Evolutionary conservation across 2,888 invertebrate species (phyloP), one percentile per base, ranked within the genome.

Genomic region (Hydraecia micacea): DNA sequence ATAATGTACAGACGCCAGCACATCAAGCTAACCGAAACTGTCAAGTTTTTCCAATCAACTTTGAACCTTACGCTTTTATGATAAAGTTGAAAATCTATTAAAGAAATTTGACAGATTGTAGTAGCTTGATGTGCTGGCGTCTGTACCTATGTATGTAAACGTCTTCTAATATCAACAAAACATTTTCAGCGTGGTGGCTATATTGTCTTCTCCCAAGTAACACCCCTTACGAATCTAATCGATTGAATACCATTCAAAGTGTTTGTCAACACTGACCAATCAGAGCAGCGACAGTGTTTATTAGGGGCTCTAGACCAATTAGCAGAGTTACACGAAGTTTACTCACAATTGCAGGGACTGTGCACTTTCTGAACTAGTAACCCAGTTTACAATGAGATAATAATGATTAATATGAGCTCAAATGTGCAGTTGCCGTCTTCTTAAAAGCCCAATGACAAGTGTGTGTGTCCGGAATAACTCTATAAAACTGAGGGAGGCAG

Each of bases 201-300:
- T 13, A 65, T 25, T 55, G 9, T 49, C 28, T 36, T 18, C 46
- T 36, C 11, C 5, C 8, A 60, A 71, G 8, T n/a, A 15, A 65
- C 32, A 36, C 13, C n/a, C 15, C 28, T 32, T 32, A 25, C 55
- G 36, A 68, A 65, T 42, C 13, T 28, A 66, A 42, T 70, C 60
- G 69, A 80, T 66, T 66, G 36, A 75, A 60, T 70, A 28, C 52
- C 36, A 67, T 73, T 63, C 55, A 42, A 81, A 70, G 52, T 78
- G 81, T 77, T 80, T 67, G 68, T 46, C 42, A 63, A n/a, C 49
- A 32, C 69, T 73, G 81, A 69, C 81, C 81, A 81, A 73, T 81
- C 70, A 77, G 58, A 77, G 36, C 5, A 7, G 25, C 15, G 39
- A 72, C 55, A 49, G n/a, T 58, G 39, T 42, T 77, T 80, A 81